These are phyloP conservation scores for Glareola pratincola DNA, from an alignment of 2,113 vertebrate species.

Conservation along the genomic window DNA sequence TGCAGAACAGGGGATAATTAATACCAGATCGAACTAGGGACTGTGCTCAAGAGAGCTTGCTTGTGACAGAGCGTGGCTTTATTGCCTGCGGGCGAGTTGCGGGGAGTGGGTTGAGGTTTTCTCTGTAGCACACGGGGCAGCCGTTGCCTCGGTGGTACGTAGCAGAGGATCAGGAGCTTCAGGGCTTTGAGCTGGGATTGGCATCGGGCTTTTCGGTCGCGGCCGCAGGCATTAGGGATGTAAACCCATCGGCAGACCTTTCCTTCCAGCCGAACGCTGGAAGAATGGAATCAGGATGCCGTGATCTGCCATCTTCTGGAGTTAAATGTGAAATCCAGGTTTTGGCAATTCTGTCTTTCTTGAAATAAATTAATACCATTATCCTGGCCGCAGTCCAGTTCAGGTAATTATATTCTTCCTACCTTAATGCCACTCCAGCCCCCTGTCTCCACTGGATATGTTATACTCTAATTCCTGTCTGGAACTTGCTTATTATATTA, in stretches of 20 bases:
- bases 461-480: slow-evolving; percentile 34
- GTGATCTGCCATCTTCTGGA: neutral
- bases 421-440: slow-evolving; percentile 48
- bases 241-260: neutral
- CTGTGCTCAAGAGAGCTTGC: neutral
- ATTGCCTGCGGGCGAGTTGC: fast-evolving
- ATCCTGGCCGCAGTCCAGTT: neutral
- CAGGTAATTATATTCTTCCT: slow-evolving; percentile 57
- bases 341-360: neutral
- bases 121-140: neutral
- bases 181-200: neutral
- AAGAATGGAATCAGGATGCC: neutral
- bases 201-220: fast-evolving
- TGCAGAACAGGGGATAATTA: slow-evolving; percentile 58
- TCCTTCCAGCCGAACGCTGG: neutral
- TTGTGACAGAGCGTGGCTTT: neutral
- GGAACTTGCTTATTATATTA: slow-evolving; percentile 32
- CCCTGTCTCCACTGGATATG: slow-evolving; percentile 9
- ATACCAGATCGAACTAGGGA: slow-evolving; percentile 44
- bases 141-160: neutral
- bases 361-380: neutral
- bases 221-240: neutral
- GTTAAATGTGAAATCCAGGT: slow-evolving; percentile 24
- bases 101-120: neutral
- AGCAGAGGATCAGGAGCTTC: neutral